Conservation (phyloP, 2,113 vertebrate genomes). For the Neogale vison region DNA sequence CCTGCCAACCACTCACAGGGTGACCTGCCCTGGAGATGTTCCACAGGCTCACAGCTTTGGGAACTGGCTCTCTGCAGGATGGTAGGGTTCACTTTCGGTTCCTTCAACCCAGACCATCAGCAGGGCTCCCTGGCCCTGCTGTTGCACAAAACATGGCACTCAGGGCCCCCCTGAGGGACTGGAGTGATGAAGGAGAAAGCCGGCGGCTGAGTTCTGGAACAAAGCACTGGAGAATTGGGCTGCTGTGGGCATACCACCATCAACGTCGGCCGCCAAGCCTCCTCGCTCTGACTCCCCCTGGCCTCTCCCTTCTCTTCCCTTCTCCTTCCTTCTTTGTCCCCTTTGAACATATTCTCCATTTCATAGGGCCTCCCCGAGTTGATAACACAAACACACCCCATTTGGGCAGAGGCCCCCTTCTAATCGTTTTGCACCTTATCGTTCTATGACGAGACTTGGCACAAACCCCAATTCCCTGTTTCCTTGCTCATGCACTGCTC, state of each 20-base stretch:
- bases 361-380: not conserved
- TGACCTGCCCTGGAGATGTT: not conserved
- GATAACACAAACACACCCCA: not conserved
- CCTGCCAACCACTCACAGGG: fast-evolving
- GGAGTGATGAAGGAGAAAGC: not conserved
- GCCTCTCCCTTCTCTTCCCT: not conserved
- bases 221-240: not conserved
- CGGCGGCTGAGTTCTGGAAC: not conserved
- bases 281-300: not conserved
- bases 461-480: not conserved
- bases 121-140: too few species aligned
- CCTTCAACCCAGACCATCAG: not conserved
- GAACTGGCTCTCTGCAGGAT: not conserved
- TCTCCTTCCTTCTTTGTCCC: not conserved
- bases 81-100: not conserved
- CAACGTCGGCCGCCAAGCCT: too few species aligned
- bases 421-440: not conserved
- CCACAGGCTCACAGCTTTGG: not conserved
- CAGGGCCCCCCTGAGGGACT: too few species aligned
- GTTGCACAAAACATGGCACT: not conserved
- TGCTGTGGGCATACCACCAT: fast-evolving
- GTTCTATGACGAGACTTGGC: not conserved
- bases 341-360: not conserved
- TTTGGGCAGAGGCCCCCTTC: not conserved
- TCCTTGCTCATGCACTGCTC: fast-evolving